These are phyloP conservation scores for Serinus canaria DNA, from an alignment of 2,113 vertebrate species.

Conservation along the genomic window DNA sequence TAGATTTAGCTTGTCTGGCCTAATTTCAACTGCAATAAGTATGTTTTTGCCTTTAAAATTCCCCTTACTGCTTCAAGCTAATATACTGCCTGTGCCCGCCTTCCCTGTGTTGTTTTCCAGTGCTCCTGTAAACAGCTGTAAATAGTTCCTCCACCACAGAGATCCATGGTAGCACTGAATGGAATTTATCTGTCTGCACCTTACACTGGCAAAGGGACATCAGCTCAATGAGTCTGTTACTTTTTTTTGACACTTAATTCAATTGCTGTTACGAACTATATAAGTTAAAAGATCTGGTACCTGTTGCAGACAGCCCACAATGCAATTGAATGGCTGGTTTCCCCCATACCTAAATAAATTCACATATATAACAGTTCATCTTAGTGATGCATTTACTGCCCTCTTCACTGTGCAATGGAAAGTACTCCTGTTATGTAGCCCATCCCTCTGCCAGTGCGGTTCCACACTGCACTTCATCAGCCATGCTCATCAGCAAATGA, in stretches of 20 bases:
- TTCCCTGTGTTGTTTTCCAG: neutral
- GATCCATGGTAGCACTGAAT: neutral
- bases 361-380: neutral
- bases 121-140: conserved; percentile 4
- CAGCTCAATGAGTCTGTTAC: neutral
- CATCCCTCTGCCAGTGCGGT: neutral
- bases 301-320: neutral
- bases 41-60: neutral
- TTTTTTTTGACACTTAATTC: neutral
- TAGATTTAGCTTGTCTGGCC: neutral
- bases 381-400: neutral
- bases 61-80: neutral
- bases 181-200: neutral
- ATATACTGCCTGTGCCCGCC: neutral
- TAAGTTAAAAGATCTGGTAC: neutral
- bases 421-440: neutral
- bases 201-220: neutral
- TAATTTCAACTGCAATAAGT: neutral
- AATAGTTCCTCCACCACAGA: neutral
- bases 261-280: rapidly evolving
- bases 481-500: conserved; percentile 32
- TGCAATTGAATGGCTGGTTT: neutral
- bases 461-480: conserved; percentile 15
- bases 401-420: neutral
- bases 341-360: neutral